Evolutionary conservation across 37 sponge, comb jelly and placozoan genomes (phyloP), one percentile per base, ranked within the genome.

Genomic region (Axinella damicornis): DNA sequence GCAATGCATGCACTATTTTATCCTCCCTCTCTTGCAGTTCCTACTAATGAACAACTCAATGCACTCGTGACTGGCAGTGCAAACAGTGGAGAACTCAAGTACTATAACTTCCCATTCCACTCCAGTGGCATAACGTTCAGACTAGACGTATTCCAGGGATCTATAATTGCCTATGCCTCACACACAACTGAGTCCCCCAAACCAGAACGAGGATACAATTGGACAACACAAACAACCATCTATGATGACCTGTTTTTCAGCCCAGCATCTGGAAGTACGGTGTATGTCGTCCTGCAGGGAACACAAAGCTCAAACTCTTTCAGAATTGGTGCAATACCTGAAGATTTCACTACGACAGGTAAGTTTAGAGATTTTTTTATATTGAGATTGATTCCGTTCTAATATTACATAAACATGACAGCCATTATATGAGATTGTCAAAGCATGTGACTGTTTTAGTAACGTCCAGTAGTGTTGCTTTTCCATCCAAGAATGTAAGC

Each of bases 201-300:
- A 4, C 5, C 46, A 46, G 6, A 17, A 13, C 35, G 27, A 34
- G 69, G 35, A 20, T 68, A 68, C 27, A 31, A 34, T 6, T 68
- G 69, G 69, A 34, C 20, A 5, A 35, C 18, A 5, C 19, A 24
- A 18, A 68, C 20, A 9, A 17, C 19, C 2, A 31, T 30, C 34
- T 68, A 68, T 33, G 20, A 20, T 27, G 69, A 68, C 4, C 30
- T 68, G 2, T 68, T 68, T 35, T 33, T 68, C 30, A 31, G 27
- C 34, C 69, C 69, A 20, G 20, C 69, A 68, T 6, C 35, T 20
- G 69, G 69, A 28, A 34, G 35, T 32, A 34, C 35, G 2, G 19
- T 68, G 34, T 68, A 68, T 68, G 69, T 68, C 13, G 31, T 6
- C 32, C 35, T 68, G 19, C 35, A 68, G 27, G 69, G 69, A 34